Conservation (phyloP, 1,140 invertebrate species). For the Euura saliciscinereae region DNA sequence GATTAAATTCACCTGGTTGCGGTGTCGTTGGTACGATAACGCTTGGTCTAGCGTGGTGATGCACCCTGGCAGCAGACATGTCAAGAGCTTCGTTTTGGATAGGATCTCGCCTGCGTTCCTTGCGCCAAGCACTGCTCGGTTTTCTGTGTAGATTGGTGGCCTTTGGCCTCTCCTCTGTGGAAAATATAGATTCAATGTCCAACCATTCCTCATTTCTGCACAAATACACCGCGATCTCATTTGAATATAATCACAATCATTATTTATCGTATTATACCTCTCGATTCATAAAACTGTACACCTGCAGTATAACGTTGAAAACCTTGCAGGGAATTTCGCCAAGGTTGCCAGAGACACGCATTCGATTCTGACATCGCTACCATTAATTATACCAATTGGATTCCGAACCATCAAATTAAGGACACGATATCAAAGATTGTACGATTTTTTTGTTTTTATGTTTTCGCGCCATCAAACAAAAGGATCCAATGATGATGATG, state of each 20-base stretch:
- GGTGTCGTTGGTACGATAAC: slow-evolving; percentile 56
- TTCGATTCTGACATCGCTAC: neutral
- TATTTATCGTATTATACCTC: neutral
- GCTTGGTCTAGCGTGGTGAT: slow-evolving; percentile 52
- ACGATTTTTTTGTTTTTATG: no score
- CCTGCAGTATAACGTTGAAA: neutral
- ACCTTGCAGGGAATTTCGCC: neutral
- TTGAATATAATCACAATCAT: neutral
- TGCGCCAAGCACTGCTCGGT: slow-evolving; percentile 57
- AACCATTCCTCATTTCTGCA: neutral
- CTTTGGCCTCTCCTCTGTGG: slow-evolving; percentile 55
- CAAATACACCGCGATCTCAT: neutral
- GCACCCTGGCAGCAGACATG: slow-evolving; percentile 52
- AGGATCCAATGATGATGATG: no score
- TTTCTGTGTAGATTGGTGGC: slow-evolving; percentile 52
- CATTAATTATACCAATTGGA: neutral
- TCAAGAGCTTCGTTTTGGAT: slow-evolving; percentile 58
- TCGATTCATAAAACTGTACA: neutral
- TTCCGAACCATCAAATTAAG: no score
- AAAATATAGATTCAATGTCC: slow-evolving; percentile 11
- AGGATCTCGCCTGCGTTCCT: slow-evolving; percentile 56
- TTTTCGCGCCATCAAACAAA: no score
- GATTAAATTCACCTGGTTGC: slow-evolving; percentile 42
- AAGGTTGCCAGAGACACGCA: neutral
- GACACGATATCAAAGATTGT: no score